A percentile compares a stretch with the other conserved stretches of the same genome.
phyloP scores from a whole-genome alignment of 2,888 invertebrate genomes.

The Chalcis sispes region DNA sequence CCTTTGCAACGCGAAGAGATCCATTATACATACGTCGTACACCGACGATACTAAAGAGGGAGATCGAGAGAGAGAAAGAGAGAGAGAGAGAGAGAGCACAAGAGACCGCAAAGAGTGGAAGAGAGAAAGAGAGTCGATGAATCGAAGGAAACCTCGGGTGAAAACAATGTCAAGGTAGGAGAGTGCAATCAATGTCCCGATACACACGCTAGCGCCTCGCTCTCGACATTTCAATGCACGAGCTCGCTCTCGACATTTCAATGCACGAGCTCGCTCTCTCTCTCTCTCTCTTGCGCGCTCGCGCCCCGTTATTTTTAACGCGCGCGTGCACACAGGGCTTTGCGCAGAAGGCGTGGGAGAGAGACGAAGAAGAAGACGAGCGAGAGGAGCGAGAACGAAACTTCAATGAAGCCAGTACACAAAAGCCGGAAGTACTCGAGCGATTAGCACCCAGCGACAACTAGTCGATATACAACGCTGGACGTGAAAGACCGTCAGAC shows the following conservation, averaged over 20 bases:
- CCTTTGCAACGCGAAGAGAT: background rate
- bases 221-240: background rate
- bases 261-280: background rate
- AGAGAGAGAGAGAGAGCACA: background rate
- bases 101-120: no score
- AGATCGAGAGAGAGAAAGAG: no score
- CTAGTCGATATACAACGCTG: conserved; percentile 1
- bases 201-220: background rate
- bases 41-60: no score
- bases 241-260: background rate
- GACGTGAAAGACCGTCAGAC: background rate
- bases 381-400: background rate
- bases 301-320: background rate
- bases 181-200: conserved; percentile 20
- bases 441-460: conserved; percentile 1
- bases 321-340: background rate
- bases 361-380: background rate
- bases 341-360: background rate
- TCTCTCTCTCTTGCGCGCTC: background rate
- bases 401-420: background rate
- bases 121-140: conserved; percentile 16
- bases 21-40: no score
- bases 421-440: conserved; percentile 13
- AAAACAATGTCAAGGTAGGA: conserved; percentile 44
- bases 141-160: conserved; percentile 23